Base-by-base conservation (phyloP, 2,113 vertebrate species). In the Clarias batrachus region DNA sequence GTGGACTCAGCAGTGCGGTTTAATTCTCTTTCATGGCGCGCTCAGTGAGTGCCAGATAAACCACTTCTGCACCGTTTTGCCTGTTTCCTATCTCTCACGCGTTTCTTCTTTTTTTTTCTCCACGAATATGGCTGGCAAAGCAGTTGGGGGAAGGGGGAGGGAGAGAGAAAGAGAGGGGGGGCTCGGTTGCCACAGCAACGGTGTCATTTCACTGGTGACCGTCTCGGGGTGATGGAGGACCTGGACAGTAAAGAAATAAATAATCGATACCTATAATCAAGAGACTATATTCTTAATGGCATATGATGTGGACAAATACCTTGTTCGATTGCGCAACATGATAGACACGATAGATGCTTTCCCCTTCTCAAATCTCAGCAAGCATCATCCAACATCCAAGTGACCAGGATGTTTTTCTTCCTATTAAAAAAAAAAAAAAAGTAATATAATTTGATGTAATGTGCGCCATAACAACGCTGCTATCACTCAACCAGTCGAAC, bases 141-240 rank as follows among this genome's bases (percentile, higher is more conserved):
- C 73, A 87, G 70, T 81, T 74, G 70, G 66, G 83, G 89, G 77
- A 71, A 57, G 59, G 48, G 74, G 54, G 56, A 16, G 1, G 56
- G 14, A 30, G 78, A 2, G 77, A 60, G 33, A 3, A 17, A 8
- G 33, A 37, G 30, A 10, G 74, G 33, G 85, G 85, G 71, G 41
- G 87, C 84, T 73, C 68, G 90, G 95, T 96, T 96, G 94, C 95
- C 93, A 95, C 91, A 91, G 94, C 94, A 95, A 96, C 95, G 92
- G 93, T 95, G 93, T 95, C 94, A 95, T 95, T 95, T 95, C 94
- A 93, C 93, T 93, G 92, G 92, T 94, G 93, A 94, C 94, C 94
- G 94, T 94, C 94, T 95, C 94, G 93, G 74, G 41, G 48, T 89
- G 41, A 85, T 87, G 54, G 57, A 80, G 60, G 17, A 73, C 62